A percentile compares a stretch with the other conserved stretches of the same genome.
Evolutionary conservation across 2,113 vertebrate species (phyloP).

Genomic region (Centropus unirufus): DNA sequence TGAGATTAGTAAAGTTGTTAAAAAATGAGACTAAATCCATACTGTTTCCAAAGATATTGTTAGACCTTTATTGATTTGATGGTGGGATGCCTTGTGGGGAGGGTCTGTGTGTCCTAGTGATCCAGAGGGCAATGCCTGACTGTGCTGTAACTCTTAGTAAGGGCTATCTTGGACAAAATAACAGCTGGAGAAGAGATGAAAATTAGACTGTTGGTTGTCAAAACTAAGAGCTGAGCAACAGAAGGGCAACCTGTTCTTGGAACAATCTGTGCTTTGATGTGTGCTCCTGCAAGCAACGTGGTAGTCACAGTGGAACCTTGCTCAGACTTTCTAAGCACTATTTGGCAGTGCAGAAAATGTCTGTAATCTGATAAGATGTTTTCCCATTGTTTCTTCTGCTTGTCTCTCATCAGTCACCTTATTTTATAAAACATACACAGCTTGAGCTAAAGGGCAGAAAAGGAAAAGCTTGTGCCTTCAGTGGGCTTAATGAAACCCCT

Average conservation of each 20-base stretch:
- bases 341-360: not conserved
- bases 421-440: not conserved
- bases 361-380: not conserved
- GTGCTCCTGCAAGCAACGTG: not conserved
- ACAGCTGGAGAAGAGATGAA: not conserved
- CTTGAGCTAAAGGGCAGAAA: not conserved
- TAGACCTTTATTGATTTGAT: not conserved
- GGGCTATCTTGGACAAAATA: not conserved
- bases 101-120: not conserved
- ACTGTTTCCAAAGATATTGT: not conserved
- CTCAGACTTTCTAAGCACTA: not conserved
- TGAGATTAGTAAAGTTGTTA: not conserved
- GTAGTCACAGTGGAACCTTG: not conserved
- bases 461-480: not conserved
- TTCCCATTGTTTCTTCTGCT: not conserved
- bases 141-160: not conserved
- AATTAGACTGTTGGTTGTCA: not conserved
- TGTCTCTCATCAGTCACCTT: not conserved
- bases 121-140: not conserved
- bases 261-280: rapidly evolving
- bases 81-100: not conserved
- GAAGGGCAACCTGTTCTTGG: not conserved
- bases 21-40: not conserved
- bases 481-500: not conserved
- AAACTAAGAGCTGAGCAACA: not conserved